These are phyloP conservation scores for Pocota personata DNA, from an alignment of 2,888 invertebrate species.

Conservation along the genomic window DNA sequence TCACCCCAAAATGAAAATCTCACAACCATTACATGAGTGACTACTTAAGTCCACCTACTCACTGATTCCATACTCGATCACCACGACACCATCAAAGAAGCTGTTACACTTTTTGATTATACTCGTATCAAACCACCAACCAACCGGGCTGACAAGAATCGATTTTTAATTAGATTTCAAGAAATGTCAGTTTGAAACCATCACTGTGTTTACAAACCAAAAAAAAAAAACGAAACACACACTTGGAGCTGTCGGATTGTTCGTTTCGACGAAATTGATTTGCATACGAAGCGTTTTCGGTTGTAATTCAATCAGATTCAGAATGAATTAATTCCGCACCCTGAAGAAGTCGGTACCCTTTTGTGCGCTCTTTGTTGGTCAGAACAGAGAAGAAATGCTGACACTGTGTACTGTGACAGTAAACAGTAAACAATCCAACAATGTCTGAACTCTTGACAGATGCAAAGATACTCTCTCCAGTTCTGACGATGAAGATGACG, in stretches of 20 bases:
- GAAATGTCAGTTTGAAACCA: slow-evolving; percentile 38
- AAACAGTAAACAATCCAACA: slow-evolving; percentile 68
- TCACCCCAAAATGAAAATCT: neutral
- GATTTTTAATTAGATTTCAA: slow-evolving; percentile 69
- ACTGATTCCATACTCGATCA: slow-evolving; percentile 53
- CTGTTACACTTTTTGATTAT: slow-evolving; percentile 51
- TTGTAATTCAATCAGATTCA: slow-evolving; percentile 71
- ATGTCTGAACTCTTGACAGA: slow-evolving; percentile 27
- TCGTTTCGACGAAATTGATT: slow-evolving; percentile 50
- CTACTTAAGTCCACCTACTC: slow-evolving; percentile 35
- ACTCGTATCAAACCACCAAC: neutral
- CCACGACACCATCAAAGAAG: slow-evolving; percentile 42
- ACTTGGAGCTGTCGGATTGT: slow-evolving; percentile 5
- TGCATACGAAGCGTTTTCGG: slow-evolving; percentile 69
- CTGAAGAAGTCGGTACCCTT: slow-evolving; percentile 54
- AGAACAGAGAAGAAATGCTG: slow-evolving; percentile 55
- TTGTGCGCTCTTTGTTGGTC: slow-evolving; percentile 23
- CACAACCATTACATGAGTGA: neutral
- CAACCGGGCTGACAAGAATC: slow-evolving; percentile 62
- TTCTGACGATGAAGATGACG: neutral
- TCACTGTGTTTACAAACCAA: slow-evolving; percentile 47
- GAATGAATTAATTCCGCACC: slow-evolving; percentile 69
- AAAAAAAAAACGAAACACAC: slow-evolving; percentile 9
- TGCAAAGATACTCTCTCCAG: slow-evolving; percentile 18
- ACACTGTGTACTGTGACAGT: slow-evolving; percentile 57